Evolutionary conservation across 2,113 vertebrate species (phyloP).

Genomic region (Balaeniceps rex): DNA sequence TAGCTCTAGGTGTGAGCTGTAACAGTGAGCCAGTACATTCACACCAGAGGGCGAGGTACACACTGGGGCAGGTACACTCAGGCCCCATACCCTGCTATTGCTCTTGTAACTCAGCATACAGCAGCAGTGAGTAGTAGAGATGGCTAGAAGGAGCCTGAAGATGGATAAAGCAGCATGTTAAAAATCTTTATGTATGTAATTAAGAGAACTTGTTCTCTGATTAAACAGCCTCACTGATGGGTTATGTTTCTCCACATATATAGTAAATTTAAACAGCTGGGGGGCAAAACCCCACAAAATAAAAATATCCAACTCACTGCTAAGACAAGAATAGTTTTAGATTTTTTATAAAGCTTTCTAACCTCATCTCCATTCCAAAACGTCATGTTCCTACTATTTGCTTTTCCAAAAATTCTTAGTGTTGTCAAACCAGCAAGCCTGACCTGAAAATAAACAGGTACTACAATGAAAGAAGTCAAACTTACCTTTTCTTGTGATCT

Average conservation of each 20-base stretch:
- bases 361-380: neutral
- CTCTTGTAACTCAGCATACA: accelerated
- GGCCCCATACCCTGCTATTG: neutral
- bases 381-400: neutral
- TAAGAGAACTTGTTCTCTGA: neutral
- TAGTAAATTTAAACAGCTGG: neutral
- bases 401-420: neutral
- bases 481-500: neutral
- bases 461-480: neutral
- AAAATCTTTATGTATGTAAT: neutral
- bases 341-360: neutral
- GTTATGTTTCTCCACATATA: neutral
- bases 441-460: neutral
- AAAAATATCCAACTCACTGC: neutral
- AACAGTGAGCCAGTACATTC: neutral
- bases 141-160: neutral
- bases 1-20: neutral
- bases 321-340: neutral
- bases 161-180: neutral
- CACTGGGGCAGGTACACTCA: neutral
- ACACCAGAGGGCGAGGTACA: neutral
- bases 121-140: neutral
- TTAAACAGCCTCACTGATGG: neutral
- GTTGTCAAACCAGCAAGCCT: neutral
- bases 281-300: neutral